Evolutionary conservation across 2,113 vertebrate genomes (phyloP).

Genomic region (Pterocles burchelli): DNA sequence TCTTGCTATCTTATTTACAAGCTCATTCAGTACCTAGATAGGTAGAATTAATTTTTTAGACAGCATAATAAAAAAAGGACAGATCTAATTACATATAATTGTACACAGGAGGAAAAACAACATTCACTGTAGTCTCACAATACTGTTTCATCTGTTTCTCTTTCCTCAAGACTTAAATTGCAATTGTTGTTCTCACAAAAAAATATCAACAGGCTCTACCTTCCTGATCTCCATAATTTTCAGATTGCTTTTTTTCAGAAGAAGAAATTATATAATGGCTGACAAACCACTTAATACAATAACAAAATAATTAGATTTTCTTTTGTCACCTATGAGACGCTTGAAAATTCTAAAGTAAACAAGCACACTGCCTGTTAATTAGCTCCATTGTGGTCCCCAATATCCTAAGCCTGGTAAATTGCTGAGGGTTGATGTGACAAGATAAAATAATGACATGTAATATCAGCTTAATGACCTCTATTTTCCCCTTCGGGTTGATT

Average conservation of each 20-base stretch:
- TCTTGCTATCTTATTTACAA: constrained; percentile 35
- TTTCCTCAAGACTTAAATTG: constrained; percentile 11
- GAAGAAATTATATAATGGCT: constrained; percentile 28
- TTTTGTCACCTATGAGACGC: constrained; percentile 32
- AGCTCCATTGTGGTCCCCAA: not conserved
- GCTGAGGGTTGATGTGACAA: constrained; percentile 14
- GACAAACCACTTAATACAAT: constrained; percentile 42
- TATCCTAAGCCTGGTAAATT: constrained; percentile 29
- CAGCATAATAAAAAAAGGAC: constrained; percentile 49
- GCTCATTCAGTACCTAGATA: constrained; percentile 34
- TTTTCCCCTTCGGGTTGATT: constrained; percentile 18
- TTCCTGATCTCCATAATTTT: constrained; percentile 33
- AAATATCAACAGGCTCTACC: constrained; percentile 34
- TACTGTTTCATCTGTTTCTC: constrained; percentile 26
- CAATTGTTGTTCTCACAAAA: constrained; percentile 21
- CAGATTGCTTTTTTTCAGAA: not conserved
- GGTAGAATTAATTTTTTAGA: constrained; percentile 59
- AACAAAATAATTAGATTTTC: constrained; percentile 67
- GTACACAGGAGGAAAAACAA: constrained; percentile 45
- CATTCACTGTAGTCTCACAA: constrained; percentile 25
- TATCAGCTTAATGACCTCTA: constrained; percentile 50
- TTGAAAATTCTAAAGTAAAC: constrained; percentile 34
- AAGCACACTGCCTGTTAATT: constrained; percentile 11
- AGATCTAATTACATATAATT: constrained; percentile 63
- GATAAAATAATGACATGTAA: constrained; percentile 53